Conservation (phyloP, 53 echinoderm and acorn worm genomes). For the Luidia sarsii region DNA sequence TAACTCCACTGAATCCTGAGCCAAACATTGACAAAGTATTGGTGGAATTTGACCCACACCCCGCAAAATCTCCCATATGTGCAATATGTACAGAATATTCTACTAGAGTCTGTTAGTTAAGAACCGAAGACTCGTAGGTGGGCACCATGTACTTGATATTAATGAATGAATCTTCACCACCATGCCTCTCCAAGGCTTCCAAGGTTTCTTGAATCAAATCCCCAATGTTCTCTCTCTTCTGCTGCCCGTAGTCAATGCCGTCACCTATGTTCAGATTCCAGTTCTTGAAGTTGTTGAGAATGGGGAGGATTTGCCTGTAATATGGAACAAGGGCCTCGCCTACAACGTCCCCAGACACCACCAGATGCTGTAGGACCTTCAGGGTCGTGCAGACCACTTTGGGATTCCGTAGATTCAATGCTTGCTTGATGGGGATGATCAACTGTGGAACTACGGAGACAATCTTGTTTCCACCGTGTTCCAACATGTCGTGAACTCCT, state of each 20-base stretch:
- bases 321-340: conserved; percentile 97
- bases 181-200: conserved; percentile 82
- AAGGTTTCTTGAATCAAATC: conserved; percentile 94
- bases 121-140: conserved; percentile 87
- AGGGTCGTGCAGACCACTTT: conserved; percentile 90
- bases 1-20: no score
- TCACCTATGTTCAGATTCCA: conserved; percentile 91
- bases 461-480: conserved; percentile 93
- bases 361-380: conserved; percentile 93
- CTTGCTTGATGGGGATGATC: conserved; percentile 94
- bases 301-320: conserved; percentile 94
- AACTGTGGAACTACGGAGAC: conserved; percentile 93
- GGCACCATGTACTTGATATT: conserved; percentile 99
- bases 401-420: conserved; percentile 72
- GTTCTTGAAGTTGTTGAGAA: conserved; percentile 95
- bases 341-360: conserved; percentile 81
- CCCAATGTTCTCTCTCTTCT: conserved; percentile 93
- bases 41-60: no score
- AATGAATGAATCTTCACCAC: conserved; percentile 96
- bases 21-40: no score
- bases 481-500: conserved; percentile 99
- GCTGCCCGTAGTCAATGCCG: conserved; percentile 98
- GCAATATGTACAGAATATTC: no score
- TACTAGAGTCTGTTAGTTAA: conserved; percentile 59
- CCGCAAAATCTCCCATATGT: no score